Evolutionary conservation across 1,140 invertebrate species (phyloP).

Genomic region (Brachystomella parvula): DNA sequence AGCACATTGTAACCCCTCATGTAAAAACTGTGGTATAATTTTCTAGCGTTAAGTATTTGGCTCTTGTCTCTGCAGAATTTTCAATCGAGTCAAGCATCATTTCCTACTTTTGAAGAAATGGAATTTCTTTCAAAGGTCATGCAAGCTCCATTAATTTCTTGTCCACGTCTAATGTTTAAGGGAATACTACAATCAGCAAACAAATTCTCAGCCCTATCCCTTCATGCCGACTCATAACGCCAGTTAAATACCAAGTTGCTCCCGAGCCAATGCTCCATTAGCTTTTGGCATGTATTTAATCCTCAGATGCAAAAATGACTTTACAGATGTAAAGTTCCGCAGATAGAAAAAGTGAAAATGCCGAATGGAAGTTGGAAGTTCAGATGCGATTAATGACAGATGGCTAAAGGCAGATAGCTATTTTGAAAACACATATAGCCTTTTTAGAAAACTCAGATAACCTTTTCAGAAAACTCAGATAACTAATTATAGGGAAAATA

Average conservation of each 20-base stretch:
- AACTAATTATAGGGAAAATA: too few relatives aligned
- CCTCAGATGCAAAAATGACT: too few relatives aligned
- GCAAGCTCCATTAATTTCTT: constrained; percentile 25
- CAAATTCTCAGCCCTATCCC: constrained; percentile 35
- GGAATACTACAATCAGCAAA: constrained; percentile 36
- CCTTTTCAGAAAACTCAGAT: too few relatives aligned
- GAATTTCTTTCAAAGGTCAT: constrained; percentile 25
- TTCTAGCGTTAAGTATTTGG: not conserved
- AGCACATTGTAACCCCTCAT: constrained; percentile 35
- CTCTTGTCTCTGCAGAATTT: constrained; percentile 25
- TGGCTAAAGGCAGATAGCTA: too few relatives aligned
- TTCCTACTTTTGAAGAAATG: constrained; percentile 36
- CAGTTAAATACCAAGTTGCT: constrained; percentile 31
- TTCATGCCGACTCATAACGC: constrained; percentile 37
- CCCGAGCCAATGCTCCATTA: constrained; percentile 26
- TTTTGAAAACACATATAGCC: too few relatives aligned
- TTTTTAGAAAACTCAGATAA: too few relatives aligned
- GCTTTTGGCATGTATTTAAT: too few relatives aligned
- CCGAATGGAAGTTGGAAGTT: too few relatives aligned
- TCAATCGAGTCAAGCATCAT: constrained; percentile 35
- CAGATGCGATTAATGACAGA: too few relatives aligned
- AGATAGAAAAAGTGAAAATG: too few relatives aligned
- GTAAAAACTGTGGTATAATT: constrained; percentile 1
- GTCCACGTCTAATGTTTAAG: constrained; percentile 36
- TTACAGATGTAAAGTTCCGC: too few relatives aligned